Evolutionary conservation across 1,140 invertebrate genomes (phyloP), one percentile per base, ranked within the genome.

Genomic region (Sycophaga agraensis): DNA sequence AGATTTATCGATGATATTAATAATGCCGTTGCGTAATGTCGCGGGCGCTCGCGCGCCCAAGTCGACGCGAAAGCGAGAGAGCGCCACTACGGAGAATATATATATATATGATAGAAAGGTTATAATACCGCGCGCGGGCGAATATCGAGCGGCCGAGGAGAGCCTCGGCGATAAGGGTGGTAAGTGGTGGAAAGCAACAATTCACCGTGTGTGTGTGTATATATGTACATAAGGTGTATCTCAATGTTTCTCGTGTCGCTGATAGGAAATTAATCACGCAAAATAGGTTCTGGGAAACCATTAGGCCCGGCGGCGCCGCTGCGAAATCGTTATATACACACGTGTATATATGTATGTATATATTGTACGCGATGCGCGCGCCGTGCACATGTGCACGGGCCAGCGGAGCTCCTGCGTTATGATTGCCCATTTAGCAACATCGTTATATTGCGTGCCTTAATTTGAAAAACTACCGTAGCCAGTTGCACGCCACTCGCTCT

Each of bases 271-370:
- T 79, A 77, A 79, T 77, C 77, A 77, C 71, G 68, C 70, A 53
- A 75, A 76, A 72, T 71, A 73, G 75, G 66, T 77, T 79, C 75
- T 65, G 59, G 64, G 76, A 79, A 77, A 69, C 76, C 75, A 78
- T 77, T 79, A 79, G 70, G 65, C 69, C 62, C 65, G 66, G 62
- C 43, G 65, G 61, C 64, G 62, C 31, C 63, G 8, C 48, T 5
- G 26, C 43, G 48, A 59, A 61, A 50, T 61, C 37, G 31, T 17
- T n/a, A n/a, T n/a, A n/a, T n/a, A n/a, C n/a, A n/a, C n/a, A n/a
- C n/a, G n/a, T n/a, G n/a, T n/a, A n/a, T n/a, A n/a, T n/a, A n/a
- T n/a, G n/a, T n/a, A n/a, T n/a, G n/a, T n/a, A n/a, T n/a, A n/a
- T n/a, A n/a, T n/a, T n/a, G n/a, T n/a, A n/a, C n/a, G n/a, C n/a